Evolutionary conservation across 2,888 invertebrate species (phyloP).

Genomic region (Ferdinandea cuprea): DNA sequence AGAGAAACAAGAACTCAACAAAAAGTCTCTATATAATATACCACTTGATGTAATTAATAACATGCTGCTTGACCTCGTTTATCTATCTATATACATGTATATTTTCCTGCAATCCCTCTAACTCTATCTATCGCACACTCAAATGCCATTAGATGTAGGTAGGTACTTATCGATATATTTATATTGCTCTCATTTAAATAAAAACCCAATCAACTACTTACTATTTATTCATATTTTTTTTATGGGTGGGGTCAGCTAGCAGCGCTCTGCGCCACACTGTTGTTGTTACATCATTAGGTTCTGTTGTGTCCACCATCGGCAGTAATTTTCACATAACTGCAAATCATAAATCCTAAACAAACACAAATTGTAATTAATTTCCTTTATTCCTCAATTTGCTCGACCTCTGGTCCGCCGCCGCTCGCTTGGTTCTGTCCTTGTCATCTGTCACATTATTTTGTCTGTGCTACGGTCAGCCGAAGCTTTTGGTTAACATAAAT

Average conservation of each 20-base stretch:
- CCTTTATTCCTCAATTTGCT: constrained; percentile 54
- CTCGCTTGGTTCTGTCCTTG: neutral
- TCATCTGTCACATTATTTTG: constrained; percentile 43
- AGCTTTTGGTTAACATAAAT: constrained; percentile 41
- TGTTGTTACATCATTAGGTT: constrained; percentile 41
- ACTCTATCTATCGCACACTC: no score
- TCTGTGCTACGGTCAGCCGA: neutral
- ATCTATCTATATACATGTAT: no score
- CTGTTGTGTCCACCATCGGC: constrained; percentile 22
- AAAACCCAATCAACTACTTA: constrained; percentile 8
- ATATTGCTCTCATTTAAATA: neutral
- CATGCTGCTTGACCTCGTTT: neutral
- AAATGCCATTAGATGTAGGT: neutral
- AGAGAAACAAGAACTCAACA: neutral
- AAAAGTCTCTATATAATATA: no score
- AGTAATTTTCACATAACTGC: constrained; percentile 38
- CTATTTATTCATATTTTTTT: neutral
- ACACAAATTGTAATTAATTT: constrained; percentile 63
- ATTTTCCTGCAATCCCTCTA: neutral
- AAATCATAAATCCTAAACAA: constrained; percentile 57
- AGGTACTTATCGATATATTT: neutral
- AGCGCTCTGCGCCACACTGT: neutral
- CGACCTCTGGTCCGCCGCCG: neutral
- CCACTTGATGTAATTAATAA: constrained; percentile 27
- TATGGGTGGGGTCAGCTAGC: neutral